Evolutionary conservation across 2,888 invertebrate species (phyloP).

Genomic region (Acleris literana): DNA sequence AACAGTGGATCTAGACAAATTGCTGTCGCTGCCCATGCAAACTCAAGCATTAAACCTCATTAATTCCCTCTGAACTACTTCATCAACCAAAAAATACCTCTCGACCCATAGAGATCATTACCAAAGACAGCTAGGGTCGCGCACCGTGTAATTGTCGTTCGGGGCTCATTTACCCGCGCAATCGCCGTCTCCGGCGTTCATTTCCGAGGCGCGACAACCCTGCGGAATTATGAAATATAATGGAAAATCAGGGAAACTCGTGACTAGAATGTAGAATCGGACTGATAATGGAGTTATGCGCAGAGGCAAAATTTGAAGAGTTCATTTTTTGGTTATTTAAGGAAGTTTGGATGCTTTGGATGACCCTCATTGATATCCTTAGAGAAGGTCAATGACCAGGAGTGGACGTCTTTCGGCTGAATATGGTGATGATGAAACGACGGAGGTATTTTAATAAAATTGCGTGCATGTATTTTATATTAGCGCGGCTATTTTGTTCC

Average conservation of each 20-base stretch:
- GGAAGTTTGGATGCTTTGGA: neutral
- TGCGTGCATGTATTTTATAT: too few species aligned
- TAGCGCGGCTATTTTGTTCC: too few species aligned
- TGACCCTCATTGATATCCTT: too few species aligned
- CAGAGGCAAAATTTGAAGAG: neutral
- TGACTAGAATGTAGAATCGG: neutral
- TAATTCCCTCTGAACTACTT: neutral
- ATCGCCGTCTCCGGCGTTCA: slow-evolving; percentile 17
- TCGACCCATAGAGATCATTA: slow-evolving; percentile 5
- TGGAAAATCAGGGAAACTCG: slow-evolving; percentile 12
- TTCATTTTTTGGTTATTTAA: neutral
- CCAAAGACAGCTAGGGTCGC: slow-evolving; percentile 12
- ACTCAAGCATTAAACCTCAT: too few species aligned
- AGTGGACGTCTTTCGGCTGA: too few species aligned
- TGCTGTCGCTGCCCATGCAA: too few species aligned
- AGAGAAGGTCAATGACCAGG: too few species aligned
- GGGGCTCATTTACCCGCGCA: slow-evolving; percentile 12
- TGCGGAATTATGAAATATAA: slow-evolving; percentile 22
- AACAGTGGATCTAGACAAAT: too few species aligned
- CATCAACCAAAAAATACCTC: slow-evolving; percentile 11
- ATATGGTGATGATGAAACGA: too few species aligned
- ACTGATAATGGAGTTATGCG: neutral
- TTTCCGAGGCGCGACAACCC: slow-evolving; percentile 18
- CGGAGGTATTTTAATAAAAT: too few species aligned
- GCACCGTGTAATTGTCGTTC: slow-evolving; percentile 7